Percentiles rank a stretch among this genome's conserved stretches.
Conservation (phyloP, 2,888 invertebrate species). For the Athalia cordata region DNA sequence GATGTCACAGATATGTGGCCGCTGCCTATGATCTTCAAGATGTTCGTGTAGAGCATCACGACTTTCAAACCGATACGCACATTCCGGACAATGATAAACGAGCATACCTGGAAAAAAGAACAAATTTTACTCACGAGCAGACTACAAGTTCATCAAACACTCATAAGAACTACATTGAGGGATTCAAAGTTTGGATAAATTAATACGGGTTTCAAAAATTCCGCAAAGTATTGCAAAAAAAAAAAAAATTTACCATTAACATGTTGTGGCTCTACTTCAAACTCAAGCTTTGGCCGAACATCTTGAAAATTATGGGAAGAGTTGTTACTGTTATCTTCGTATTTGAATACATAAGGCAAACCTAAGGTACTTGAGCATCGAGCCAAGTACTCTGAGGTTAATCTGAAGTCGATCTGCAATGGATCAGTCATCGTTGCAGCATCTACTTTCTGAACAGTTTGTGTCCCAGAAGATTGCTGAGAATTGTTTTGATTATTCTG, state of each 20-base stretch:
- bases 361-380: constrained; percentile 68
- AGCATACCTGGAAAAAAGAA: constrained; percentile 61
- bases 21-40: constrained; percentile 85
- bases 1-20: constrained; percentile 85
- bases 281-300: constrained; percentile 64
- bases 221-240: not conserved
- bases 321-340: constrained; percentile 62
- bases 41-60: constrained; percentile 77
- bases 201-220: not conserved
- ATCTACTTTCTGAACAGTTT: constrained; percentile 69
- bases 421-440: constrained; percentile 72
- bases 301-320: constrained; percentile 63
- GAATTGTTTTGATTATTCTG: constrained; percentile 61
- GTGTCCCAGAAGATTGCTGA: constrained; percentile 65
- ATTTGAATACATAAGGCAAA: constrained; percentile 67
- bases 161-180: no score
- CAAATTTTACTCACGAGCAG: constrained; percentile 1
- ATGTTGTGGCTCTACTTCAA: constrained; percentile 67
- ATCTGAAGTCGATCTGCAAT: constrained; percentile 68
- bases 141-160: not conserved
- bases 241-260: constrained; percentile 63
- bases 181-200: not conserved
- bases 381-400: constrained; percentile 69
- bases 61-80: constrained; percentile 69
- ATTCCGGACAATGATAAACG: constrained; percentile 69